Conservation (phyloP, 2,888 invertebrate species). For the Scaeva pyrastri region DNA sequence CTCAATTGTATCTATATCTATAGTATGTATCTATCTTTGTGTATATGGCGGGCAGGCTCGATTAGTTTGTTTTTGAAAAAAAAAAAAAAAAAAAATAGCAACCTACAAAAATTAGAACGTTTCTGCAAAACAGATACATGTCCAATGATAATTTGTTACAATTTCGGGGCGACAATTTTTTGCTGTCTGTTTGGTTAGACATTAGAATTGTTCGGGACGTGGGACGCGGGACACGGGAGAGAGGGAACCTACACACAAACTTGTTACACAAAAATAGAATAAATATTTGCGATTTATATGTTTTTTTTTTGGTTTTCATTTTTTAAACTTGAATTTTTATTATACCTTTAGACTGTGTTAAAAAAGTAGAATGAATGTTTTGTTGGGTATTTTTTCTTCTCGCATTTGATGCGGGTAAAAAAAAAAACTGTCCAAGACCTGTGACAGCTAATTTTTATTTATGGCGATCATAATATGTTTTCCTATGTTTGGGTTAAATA, state of each 20-base stretch:
- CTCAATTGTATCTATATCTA: neutral
- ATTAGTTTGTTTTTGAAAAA: constrained; percentile 5
- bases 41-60: constrained; percentile 20
- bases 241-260: constrained; percentile 39
- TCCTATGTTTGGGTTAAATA: neutral
- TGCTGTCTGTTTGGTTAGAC: constrained; percentile 63
- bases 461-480: neutral
- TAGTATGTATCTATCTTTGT: neutral
- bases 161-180: constrained; percentile 71
- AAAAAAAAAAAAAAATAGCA: neutral
- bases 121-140: constrained; percentile 70
- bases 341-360: neutral
- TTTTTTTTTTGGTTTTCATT: neutral
- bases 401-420: neutral
- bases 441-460: constrained; percentile 2
- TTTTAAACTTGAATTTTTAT: neutral
- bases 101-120: constrained; percentile 57
- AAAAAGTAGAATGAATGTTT: neutral
- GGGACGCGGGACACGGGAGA: neutral
- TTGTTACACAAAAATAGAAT: constrained; percentile 43
- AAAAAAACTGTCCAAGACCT: neutral
- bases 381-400: neutral
- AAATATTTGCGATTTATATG: constrained; percentile 28
- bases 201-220: constrained; percentile 67
- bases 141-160: constrained; percentile 72